Evolutionary conservation across 2,888 invertebrate genomes (phyloP), one percentile per base, ranked within the genome.

Genomic region (Drosophila niveifrons): DNA sequence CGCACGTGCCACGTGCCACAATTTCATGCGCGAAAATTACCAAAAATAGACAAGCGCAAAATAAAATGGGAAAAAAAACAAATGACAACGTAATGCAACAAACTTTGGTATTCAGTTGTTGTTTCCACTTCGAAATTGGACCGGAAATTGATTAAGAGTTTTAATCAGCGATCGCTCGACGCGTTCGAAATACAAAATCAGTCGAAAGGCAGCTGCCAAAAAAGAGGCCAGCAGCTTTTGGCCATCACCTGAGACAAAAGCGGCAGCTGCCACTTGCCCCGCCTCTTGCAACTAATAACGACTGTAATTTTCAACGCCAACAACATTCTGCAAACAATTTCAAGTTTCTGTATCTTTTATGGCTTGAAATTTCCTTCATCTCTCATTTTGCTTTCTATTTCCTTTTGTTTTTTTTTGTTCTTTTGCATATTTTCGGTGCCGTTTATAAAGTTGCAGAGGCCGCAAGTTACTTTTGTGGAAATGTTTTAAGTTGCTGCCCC

Each of bases 121-220:
- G 52, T 39, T 57, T 47, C 28, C 3, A 36, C 44, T 29, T 62
- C 31, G 39, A 78, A 69, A 75, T 78, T 80, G 48, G 56, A 50
- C 66, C 82, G 87, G 84, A 83, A 87, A 83, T 87, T 84, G 83
- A 87, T 87, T 84, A 82, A 87, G 48, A 56, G 66, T 76, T 82
- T 85, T 82, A 82, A 86, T 86, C 77, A 77, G 66, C 53, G 70
- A 28, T 61, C 34, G 48, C 15, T 17, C 28, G 53, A 78, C 63
- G 69, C 87, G 59, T 29, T 57, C 31, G 36, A 75, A 73, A 73
- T 84, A 82, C 84, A 23, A 72, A 87, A 75, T 66, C 71, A 82
- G 59, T 66, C 68, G 72, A 51, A 50, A 51, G 39, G 46, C 44
- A 55, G 53, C 51, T 50, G 59, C 13, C 39, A 41, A 3, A 2